Evolutionary conservation across 2,888 invertebrate genomes (phyloP), one percentile per base, ranked within the genome.

Genomic region (Polietes domitor): DNA sequence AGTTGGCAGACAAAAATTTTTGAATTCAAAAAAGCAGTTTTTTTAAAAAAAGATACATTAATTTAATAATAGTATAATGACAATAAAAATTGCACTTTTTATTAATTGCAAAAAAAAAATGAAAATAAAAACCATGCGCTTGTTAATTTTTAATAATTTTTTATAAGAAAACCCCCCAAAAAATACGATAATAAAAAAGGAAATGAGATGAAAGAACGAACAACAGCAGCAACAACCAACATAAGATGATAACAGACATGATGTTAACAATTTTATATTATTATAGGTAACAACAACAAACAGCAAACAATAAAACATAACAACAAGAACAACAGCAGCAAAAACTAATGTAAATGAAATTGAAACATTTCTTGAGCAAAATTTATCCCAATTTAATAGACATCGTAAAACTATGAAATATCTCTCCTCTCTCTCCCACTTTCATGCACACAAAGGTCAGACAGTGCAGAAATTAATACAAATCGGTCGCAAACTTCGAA

Each of bases 71-170:
- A 83, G 70, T 78, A 80, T 83, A 85, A 79, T 76, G 83, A 85
- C 82, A 85, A 83, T 85, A 83, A 83, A 74, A 79, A 77, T 61
- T 74, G 85, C 81, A 83, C 81, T 77, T 77, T 81, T 81, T 81
- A 83, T 85, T 83, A 75, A 81, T 73, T 79, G 84, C 84, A 84
- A 81, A 72, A 68, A 12, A 41, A 65, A 65, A 37, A 43, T 41
- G 41, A 53, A 53, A 68, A 37, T 37, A 37, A 37, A 53, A 37
- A 68, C 61, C 37, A 65, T 53, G 32, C 61, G 77, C 72, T 83
- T 80, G 73, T 80, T 83, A 63, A 72, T 47, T 77, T 80, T 83
- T 68, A 61, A 63, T 37, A 55, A 77, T 41, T 75, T 72, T 77
- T 76, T 68, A 68, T 68, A 65, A 43, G 24, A 68, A 43, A 68